Evolutionary conservation across 2,888 invertebrate genomes (phyloP).

Genomic region (Hypena proboscidalis): DNA sequence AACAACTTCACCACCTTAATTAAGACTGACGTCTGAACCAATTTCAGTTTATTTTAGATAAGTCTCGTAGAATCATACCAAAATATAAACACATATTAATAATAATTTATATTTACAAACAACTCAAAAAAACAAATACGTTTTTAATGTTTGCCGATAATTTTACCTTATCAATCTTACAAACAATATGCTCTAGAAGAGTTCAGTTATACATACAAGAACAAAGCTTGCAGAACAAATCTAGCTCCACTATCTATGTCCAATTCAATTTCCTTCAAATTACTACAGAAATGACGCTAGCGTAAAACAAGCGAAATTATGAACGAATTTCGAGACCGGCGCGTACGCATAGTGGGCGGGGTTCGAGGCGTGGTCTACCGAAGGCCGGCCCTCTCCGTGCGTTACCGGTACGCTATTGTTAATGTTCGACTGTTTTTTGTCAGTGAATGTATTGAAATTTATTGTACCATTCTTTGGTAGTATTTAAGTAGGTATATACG

Average conservation of each 20-base stretch:
- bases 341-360: slow-evolving; percentile 54
- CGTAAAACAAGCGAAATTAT: slow-evolving; percentile 24
- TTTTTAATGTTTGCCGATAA: no score
- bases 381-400: slow-evolving; percentile 71
- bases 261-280: slow-evolving; percentile 7
- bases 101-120: no score
- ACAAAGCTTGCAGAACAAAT: no score
- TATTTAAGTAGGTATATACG: slow-evolving; percentile 14
- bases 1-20: no score
- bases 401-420: slow-evolving; percentile 74
- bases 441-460: slow-evolving; percentile 29
- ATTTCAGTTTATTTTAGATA: no score
- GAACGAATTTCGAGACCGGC: slow-evolving; percentile 33
- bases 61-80: no score
- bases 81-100: no score
- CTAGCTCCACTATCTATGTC: no score
- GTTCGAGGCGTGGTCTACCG: slow-evolving; percentile 67
- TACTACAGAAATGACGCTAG: slow-evolving; percentile 18
- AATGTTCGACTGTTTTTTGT: slow-evolving; percentile 46
- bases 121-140: no score
- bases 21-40: no score
- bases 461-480: slow-evolving; percentile 21
- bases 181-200: no score
- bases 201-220: background rate
- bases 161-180: no score